Evolutionary conservation across 2,797 vertebrate genomes (phyloP).

Genomic region (Pteronotus mesoamericanus): DNA sequence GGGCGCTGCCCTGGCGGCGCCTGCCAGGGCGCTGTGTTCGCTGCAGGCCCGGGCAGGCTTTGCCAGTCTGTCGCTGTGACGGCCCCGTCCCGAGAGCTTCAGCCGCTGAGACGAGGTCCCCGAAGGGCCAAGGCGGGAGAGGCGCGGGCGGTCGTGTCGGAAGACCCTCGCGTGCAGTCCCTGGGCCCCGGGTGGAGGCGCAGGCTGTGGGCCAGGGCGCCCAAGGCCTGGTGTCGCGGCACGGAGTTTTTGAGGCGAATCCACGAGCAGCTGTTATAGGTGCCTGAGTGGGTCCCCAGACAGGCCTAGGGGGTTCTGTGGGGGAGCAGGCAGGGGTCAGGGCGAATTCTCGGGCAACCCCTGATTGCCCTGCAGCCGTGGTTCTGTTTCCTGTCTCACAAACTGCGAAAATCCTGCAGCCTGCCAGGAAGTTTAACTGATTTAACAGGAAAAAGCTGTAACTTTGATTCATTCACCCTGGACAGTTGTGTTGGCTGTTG

Average conservation of each 20-base stretch:
- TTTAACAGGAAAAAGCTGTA: no score
- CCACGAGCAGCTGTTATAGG: fast-evolving
- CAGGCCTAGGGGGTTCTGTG: neutral
- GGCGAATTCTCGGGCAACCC: fast-evolving
- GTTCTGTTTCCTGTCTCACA: no score
- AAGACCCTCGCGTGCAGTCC: fast-evolving
- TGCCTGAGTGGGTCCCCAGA: neutral
- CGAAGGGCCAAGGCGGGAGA: no score
- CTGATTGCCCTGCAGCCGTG: fast-evolving
- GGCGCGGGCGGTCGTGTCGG: fast-evolving
- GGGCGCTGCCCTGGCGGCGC: fast-evolving
- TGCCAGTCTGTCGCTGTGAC: no score
- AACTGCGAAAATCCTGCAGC: fast-evolving
- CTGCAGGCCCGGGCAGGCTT: no score
- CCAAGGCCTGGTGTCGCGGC: fast-evolving
- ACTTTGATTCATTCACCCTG: neutral
- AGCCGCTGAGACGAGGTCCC: no score
- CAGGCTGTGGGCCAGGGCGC: neutral
- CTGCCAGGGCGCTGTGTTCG: no score
- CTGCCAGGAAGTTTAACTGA: neutral
- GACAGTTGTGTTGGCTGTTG: neutral
- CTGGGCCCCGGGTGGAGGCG: no score
- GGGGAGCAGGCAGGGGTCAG: neutral
- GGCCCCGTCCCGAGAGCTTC: no score
- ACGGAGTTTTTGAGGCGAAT: fast-evolving